phyloP scores from a whole-genome alignment of 2,888 invertebrate species.

The Ornithoptera priamus region DNA sequence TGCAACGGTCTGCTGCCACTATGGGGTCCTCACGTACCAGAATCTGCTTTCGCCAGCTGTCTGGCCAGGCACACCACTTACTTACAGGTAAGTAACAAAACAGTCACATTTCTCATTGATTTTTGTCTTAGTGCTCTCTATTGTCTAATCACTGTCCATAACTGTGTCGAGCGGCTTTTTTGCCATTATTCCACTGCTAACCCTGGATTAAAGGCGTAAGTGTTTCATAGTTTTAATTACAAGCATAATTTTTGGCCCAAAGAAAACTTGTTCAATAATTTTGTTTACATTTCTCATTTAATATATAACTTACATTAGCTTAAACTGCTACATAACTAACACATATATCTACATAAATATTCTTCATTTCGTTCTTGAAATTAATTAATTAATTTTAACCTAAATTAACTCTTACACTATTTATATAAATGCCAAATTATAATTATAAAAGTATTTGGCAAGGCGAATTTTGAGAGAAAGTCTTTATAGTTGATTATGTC shows the following conservation, averaged over 20 bases:
- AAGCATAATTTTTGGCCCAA: background rate
- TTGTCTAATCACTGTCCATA: conserved; percentile 1
- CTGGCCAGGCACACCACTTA: conserved; percentile 95
- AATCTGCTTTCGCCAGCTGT: conserved; percentile 95
- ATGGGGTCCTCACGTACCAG: conserved; percentile 97
- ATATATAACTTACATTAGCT: background rate
- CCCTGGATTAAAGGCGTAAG: conserved; percentile 4
- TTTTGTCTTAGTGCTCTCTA: background rate
- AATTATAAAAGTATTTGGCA: background rate
- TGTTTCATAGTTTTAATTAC: background rate
- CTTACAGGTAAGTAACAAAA: conserved; percentile 73
- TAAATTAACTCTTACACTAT: background rate
- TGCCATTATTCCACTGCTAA: background rate
- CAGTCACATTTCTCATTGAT: background rate
- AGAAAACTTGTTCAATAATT: background rate
- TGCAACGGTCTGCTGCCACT: conserved; percentile 98
- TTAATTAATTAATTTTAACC: background rate
- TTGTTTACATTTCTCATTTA: background rate
- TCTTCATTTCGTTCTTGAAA: background rate
- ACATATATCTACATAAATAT: background rate
- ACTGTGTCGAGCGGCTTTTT: background rate
- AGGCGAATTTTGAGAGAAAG: conserved; percentile 1
- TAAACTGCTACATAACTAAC: background rate
- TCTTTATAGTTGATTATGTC: background rate
- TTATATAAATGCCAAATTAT: background rate